Conservation (phyloP, 2,888 invertebrate species). For the Aproaerema taeniolella region DNA sequence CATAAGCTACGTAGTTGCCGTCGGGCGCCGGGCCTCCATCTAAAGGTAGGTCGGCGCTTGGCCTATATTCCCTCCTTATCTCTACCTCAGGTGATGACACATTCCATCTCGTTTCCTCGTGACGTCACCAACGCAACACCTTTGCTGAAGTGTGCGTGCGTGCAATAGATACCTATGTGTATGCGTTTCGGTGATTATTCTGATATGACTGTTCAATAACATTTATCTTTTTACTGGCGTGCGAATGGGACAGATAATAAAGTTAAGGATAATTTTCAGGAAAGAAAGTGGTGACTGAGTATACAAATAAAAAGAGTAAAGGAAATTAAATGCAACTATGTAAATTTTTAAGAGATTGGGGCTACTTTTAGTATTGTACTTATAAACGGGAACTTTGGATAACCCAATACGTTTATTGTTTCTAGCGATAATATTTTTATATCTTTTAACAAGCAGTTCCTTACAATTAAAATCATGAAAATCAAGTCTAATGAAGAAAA, state of each 20-base stretch:
- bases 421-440: too few relatives aligned
- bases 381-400: too few relatives aligned
- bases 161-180: conserved; percentile 35
- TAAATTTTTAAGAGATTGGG: too few relatives aligned
- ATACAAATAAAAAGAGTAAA: too few relatives aligned
- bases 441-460: too few relatives aligned
- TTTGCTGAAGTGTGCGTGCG: conserved; percentile 42
- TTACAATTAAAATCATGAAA: too few relatives aligned
- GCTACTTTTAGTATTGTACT: too few relatives aligned
- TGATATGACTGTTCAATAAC: conserved; percentile 25
- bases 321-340: too few relatives aligned
- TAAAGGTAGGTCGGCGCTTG: conserved; percentile 73
- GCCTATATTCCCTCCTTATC: conserved; percentile 66
- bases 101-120: conserved; percentile 44
- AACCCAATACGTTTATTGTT: too few relatives aligned
- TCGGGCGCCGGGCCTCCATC: conserved; percentile 57
- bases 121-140: conserved; percentile 69
- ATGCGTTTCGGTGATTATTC: conserved; percentile 37
- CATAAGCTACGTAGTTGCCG: conserved; percentile 44
- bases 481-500: too few relatives aligned
- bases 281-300: too few relatives aligned
- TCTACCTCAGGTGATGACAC: conserved; percentile 23
- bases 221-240: conserved; percentile 20
- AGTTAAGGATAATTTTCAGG: too few relatives aligned
- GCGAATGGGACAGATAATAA: conserved; percentile 5